Evolutionary conservation across 2,888 invertebrate genomes (phyloP).

Genomic region (Tachina lurida): DNA sequence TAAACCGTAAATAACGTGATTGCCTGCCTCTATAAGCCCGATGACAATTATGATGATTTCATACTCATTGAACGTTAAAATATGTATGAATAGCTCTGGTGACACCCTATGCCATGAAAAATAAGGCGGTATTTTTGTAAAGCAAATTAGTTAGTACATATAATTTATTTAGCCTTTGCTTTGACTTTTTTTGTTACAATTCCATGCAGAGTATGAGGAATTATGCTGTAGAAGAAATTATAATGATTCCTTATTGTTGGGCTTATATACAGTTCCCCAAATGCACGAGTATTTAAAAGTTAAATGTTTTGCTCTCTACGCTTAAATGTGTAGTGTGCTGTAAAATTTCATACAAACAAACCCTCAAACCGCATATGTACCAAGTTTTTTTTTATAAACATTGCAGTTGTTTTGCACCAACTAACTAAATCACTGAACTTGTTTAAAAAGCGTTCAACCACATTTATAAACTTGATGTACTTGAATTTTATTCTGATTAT

Average conservation of each 20-base stretch:
- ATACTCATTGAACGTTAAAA: neutral
- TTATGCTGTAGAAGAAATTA: no score
- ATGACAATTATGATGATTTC: constrained; percentile 58
- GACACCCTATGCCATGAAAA: constrained; percentile 14
- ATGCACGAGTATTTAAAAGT: no score
- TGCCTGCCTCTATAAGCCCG: constrained; percentile 24
- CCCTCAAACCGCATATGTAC: neutral
- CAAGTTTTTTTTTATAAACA: neutral
- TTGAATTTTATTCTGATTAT: constrained; percentile 69
- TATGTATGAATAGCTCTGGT: neutral
- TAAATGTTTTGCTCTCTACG: no score
- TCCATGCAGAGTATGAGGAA: no score
- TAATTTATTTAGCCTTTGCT: no score
- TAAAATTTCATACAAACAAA: constrained; percentile 2
- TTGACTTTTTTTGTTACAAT: no score
- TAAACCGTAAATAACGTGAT: constrained; percentile 6
- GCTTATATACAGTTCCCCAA: neutral
- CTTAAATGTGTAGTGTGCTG: neutral
- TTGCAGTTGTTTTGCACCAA: constrained; percentile 11
- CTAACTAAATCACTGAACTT: constrained; percentile 65
- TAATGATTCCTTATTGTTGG: no score
- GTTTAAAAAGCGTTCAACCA: constrained; percentile 67
- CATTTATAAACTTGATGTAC: constrained; percentile 68
- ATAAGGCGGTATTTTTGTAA: neutral
- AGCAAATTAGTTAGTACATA: neutral